Percentiles rank a stretch among this genome's conserved stretches.
Conservation (phyloP, 2,797 vertebrate species). For the Mus minutoides region DNA sequence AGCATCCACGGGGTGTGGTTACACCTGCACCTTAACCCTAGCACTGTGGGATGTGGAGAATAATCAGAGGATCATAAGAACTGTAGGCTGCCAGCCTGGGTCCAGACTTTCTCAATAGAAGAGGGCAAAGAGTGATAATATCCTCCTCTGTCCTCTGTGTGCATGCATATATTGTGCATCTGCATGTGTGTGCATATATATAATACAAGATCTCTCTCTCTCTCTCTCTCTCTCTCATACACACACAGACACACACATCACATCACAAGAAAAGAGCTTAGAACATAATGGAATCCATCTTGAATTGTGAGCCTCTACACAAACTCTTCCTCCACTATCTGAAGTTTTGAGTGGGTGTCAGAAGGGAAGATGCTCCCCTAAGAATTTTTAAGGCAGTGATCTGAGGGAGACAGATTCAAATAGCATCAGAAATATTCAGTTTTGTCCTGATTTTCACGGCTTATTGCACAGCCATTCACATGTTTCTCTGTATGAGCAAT, state of each 20-base stretch:
- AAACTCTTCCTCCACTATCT: neutral
- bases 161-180: neutral
- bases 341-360: slow-evolving; percentile 46
- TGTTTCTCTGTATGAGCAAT: slow-evolving; percentile 83
- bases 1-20: neutral
- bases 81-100: neutral
- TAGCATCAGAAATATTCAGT: slow-evolving; percentile 67
- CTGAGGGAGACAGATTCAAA: slow-evolving; percentile 70
- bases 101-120: neutral
- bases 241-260: neutral
- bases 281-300: neutral
- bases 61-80: neutral
- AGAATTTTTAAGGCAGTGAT: slow-evolving; percentile 49
- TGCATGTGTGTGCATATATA: neutral
- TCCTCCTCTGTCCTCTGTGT: neutral
- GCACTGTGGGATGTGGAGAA: neutral
- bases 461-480: slow-evolving; percentile 84
- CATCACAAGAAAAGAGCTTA: neutral
- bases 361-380: neutral
- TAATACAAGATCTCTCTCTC: neutral
- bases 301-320: neutral
- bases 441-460: slow-evolving; percentile 84
- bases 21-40: neutral
- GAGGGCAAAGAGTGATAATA: neutral
- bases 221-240: too few relatives aligned